Percentiles rank a stretch among this genome's conserved stretches.
Evolutionary conservation across 2,888 invertebrate species (phyloP).

Genomic region (Drosophila cracens): DNA sequence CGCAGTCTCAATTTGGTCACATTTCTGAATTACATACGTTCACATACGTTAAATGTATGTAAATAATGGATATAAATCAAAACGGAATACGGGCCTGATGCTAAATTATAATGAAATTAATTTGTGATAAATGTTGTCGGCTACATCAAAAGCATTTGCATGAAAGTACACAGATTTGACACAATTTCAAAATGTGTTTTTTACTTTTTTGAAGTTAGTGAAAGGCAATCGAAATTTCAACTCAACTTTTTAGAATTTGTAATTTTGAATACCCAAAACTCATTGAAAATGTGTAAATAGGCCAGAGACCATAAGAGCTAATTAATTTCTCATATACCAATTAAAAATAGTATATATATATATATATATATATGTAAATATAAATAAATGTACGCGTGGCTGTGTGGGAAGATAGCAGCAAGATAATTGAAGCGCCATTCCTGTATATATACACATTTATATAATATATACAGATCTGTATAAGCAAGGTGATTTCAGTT

Average conservation of each 20-base stretch:
- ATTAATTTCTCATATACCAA: neutral
- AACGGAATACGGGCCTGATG: neutral
- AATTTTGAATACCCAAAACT: neutral
- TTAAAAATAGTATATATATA: neutral
- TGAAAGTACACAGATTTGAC: neutral
- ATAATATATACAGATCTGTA: neutral
- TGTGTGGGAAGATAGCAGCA: too few species aligned
- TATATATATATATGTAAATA: too few species aligned
- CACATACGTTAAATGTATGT: conserved; percentile 1
- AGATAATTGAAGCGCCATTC: neutral
- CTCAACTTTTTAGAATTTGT: neutral
- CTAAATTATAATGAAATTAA: neutral
- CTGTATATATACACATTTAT: neutral
- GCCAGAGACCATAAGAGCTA: neutral
- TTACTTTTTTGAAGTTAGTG: neutral
- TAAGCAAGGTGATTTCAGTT: neutral
- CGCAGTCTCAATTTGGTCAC: conserved; percentile 62
- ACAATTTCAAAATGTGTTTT: neutral
- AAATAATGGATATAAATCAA: conserved; percentile 12
- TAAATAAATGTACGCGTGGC: too few species aligned
- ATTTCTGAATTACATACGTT: conserved; percentile 37
- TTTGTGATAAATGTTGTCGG: neutral
- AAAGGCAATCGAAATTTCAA: neutral
- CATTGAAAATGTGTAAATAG: neutral
- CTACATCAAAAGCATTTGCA: neutral